These are phyloP conservation scores for Eubucco bourcierii DNA, from an alignment of 2,113 vertebrate species.

Conservation along the genomic window DNA sequence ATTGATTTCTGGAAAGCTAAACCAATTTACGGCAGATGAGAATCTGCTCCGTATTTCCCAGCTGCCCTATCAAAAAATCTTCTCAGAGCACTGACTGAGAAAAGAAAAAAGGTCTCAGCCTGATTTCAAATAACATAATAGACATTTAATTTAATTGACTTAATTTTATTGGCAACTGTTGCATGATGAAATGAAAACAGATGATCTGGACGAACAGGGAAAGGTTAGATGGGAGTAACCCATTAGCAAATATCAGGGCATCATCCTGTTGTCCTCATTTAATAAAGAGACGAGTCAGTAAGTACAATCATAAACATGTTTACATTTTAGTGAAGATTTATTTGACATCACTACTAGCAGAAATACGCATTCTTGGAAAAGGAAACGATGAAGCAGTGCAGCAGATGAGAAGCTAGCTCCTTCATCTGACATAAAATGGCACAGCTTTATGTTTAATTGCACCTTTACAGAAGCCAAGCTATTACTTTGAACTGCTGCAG, in stretches of 20 bases:
- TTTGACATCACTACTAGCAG: slow-evolving; percentile 35
- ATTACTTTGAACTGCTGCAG: background rate
- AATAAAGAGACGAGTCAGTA: slow-evolving; percentile 46
- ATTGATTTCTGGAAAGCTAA: slow-evolving; percentile 48
- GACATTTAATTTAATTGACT: slow-evolving; percentile 64
- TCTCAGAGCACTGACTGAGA: slow-evolving; percentile 4
- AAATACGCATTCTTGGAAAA: slow-evolving; percentile 35
- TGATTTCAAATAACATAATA: slow-evolving; percentile 46
- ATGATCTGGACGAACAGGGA: slow-evolving; percentile 52
- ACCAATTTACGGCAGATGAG: slow-evolving; percentile 38
- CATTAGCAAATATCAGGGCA: slow-evolving; percentile 62
- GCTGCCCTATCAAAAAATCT: slow-evolving; percentile 50
- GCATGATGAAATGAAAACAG: slow-evolving; percentile 62
- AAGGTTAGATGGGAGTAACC: slow-evolving; percentile 53
- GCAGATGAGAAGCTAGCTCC: slow-evolving; percentile 1
- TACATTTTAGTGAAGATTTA: slow-evolving; percentile 62
- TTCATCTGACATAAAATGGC: background rate
- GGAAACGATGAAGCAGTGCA: background rate
- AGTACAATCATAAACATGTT: slow-evolving; percentile 55
- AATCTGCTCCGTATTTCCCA: slow-evolving; percentile 50
- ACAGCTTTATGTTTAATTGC: slow-evolving; percentile 9
- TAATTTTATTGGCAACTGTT: slow-evolving; percentile 63
- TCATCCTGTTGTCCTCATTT: slow-evolving; percentile 54
- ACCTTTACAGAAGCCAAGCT: background rate
- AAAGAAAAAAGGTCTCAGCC: slow-evolving; percentile 43